Conservation (phyloP, 2,797 vertebrate species). For the Chromobotia macracanthus region DNA sequence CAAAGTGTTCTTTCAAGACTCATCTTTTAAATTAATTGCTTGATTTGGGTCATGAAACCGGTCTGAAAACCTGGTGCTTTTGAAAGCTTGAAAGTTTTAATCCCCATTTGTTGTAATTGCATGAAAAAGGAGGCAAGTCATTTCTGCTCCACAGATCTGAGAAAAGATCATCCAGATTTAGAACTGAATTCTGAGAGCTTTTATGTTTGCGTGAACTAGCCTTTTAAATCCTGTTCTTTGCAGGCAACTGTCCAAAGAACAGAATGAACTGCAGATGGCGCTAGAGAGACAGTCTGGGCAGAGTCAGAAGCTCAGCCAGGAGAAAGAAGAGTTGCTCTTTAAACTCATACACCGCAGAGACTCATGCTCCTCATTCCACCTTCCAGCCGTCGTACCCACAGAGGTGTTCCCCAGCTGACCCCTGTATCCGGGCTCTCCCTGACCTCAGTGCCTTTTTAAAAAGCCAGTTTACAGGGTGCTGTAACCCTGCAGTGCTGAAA, state of each 20-base stretch:
- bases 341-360: constrained; percentile 77
- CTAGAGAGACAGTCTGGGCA: constrained; percentile 81
- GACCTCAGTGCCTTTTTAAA: constrained; percentile 7
- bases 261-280: constrained; percentile 75
- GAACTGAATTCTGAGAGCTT: not conserved
- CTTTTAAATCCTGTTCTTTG: not conserved
- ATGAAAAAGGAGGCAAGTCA: not conserved
- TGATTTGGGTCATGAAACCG: not conserved
- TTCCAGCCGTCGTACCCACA: constrained; percentile 64
- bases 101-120: too few species aligned
- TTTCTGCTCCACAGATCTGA: too few species aligned
- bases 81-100: too few species aligned
- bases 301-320: constrained; percentile 78
- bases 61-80: not conserved
- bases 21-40: not conserved
- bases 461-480: constrained; percentile 19
- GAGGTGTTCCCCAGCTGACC: constrained; percentile 68
- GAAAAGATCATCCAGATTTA: not conserved
- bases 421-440: not conserved
- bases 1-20: not conserved
- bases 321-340: constrained; percentile 92
- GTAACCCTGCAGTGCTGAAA: constrained; percentile 21
- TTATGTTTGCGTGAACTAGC: too few species aligned
- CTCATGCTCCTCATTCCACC: constrained; percentile 73
- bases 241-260: constrained; percentile 88